These are phyloP conservation scores for human DNA, from an alignment of 2,113 vertebrate genomes.

Conservation along the genomic window GRCh38 chr21:37651501-37652000, in stretches of 20 bases:
- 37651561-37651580: not conserved
- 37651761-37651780: not conserved
- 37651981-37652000: not conserved
- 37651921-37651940: not conserved
- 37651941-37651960: too few relatives aligned
- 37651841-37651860: too few relatives aligned
- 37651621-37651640: not conserved
- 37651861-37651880: not conserved
- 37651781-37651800: too few relatives aligned
- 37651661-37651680: not conserved
- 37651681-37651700: fast-evolving
- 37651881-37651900: too few relatives aligned
- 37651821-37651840: not conserved
- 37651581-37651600: not conserved
- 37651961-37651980: not conserved
- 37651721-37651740: not conserved
- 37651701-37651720: not conserved
- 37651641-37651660: not conserved
- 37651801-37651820: not conserved
- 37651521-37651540: too few relatives aligned
- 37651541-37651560: not conserved
- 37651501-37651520: not conserved
- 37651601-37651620: not conserved
- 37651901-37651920: not conserved
- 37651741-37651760: not conserved